Evolutionary conservation across 2,797 vertebrate genomes (phyloP).

Genomic region (Silurus lanzhouensis): DNA sequence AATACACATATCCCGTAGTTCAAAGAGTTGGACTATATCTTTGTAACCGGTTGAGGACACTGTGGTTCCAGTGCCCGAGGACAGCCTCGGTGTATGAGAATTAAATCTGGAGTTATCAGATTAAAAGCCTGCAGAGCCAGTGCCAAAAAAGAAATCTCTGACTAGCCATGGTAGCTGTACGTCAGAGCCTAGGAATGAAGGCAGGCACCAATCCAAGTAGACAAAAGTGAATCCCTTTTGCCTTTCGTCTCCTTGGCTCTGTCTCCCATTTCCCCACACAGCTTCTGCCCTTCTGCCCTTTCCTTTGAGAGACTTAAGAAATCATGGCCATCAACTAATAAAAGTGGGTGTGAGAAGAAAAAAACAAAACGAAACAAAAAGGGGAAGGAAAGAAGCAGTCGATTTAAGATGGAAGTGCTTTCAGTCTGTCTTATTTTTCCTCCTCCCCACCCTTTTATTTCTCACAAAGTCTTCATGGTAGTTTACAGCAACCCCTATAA

Average conservation of each 20-base stretch:
- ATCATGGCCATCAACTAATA: slow-evolving; percentile 42
- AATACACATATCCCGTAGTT: slow-evolving; percentile 6
- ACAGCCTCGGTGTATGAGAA: slow-evolving; percentile 46
- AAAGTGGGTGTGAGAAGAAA: slow-evolving; percentile 31
- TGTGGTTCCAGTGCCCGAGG: slow-evolving; percentile 20
- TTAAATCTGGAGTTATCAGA: slow-evolving; percentile 57
- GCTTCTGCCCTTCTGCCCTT: neutral
- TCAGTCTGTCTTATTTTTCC: slow-evolving; percentile 18
- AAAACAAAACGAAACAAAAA: neutral
- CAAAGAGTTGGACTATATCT: slow-evolving; percentile 18
- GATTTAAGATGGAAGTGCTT: slow-evolving; percentile 24
- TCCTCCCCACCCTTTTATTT: slow-evolving; percentile 35
- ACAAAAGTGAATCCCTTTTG: slow-evolving; percentile 39
- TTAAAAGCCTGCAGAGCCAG: slow-evolving; percentile 36
- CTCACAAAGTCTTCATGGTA: slow-evolving; percentile 49
- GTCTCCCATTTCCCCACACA: neutral
- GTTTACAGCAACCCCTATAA: slow-evolving; percentile 53
- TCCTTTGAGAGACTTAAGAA: slow-evolving; percentile 13
- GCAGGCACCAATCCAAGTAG: slow-evolving; percentile 43
- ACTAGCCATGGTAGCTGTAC: slow-evolving; percentile 38
- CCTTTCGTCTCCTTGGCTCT: slow-evolving; percentile 19
- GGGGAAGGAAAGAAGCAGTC: slow-evolving; percentile 16
- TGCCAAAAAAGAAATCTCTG: slow-evolving; percentile 43
- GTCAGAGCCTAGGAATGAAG: slow-evolving; percentile 36
- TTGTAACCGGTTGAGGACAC: slow-evolving; percentile 43